Evolutionary conservation across 1,140 invertebrate species (phyloP).

Genomic region (Camponotus vicinus): DNA sequence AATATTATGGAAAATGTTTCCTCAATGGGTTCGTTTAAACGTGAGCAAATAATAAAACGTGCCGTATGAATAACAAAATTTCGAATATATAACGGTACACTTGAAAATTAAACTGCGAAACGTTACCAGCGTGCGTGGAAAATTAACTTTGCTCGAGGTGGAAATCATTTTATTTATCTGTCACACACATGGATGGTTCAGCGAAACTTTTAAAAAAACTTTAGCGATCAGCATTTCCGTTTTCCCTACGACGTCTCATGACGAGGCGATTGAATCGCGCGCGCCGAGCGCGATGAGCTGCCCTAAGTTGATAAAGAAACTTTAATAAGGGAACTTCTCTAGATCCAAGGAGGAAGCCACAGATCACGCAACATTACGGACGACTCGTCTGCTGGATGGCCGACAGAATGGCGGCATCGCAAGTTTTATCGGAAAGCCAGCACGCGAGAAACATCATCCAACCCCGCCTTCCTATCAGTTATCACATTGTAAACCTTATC

Average conservation of each 20-base stretch:
- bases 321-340: slow-evolving; percentile 67
- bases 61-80: slow-evolving; percentile 12
- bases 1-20: slow-evolving; percentile 31
- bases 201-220: slow-evolving; percentile 1
- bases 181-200: not conserved
- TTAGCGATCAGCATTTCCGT: not conserved
- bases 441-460: slow-evolving; percentile 67
- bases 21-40: slow-evolving; percentile 5
- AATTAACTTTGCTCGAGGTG: not conserved
- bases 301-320: slow-evolving; percentile 64
- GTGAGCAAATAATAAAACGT: slow-evolving; percentile 39
- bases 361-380: slow-evolving; percentile 64
- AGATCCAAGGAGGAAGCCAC: slow-evolving; percentile 59
- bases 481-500: slow-evolving; percentile 77
- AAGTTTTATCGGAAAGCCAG: slow-evolving; percentile 68
- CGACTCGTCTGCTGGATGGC: slow-evolving; percentile 15
- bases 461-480: slow-evolving; percentile 70
- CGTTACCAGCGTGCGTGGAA: not conserved
- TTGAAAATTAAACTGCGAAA: slow-evolving; percentile 9
- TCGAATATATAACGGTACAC: not conserved
- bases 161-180: slow-evolving; percentile 9
- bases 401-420: slow-evolving; percentile 72
- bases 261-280: slow-evolving; percentile 16
- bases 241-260: not conserved
- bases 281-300: not conserved